Base-by-base conservation (phyloP, 2,888 invertebrate species). In the Trissolcus japonicus region DNA sequence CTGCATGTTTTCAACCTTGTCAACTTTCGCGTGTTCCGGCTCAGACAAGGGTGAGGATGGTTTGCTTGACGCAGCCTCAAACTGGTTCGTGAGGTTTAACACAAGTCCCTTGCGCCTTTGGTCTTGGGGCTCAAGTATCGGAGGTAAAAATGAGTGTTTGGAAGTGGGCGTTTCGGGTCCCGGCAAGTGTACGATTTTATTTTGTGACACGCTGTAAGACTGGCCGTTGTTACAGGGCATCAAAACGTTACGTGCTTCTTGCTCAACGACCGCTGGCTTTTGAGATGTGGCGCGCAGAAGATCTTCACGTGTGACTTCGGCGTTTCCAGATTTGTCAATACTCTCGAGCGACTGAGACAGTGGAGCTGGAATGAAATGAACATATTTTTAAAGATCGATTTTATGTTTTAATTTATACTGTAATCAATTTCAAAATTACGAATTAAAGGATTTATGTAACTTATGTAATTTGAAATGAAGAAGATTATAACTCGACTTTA, bases 201-300 rank as follows among this genome's bases (percentile, higher is more conserved):
- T 96, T 83, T 96, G 96, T 54, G 96, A 96, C 29, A 96, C 96
- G 88, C 96, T 96, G 89, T 96, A 96, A 81, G 94, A 94, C 83
- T 94, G 93, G 43, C 96, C 96, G 88, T 95, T 95, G 83, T 94
- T 94, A 87, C 95, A 96, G 1, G 96, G 95, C 92, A 96, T 94
- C 79, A 96, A 91, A 87, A 95, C 94, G 88, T 95, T 95, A 54
- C 94, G 91, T n/a, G 94, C 92, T 85, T 92, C 92, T 78, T 92
- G 91, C 77, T 91, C 91, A 56, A 83, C 83, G n/a, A 79, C 78
- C 84, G 79, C 89, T 84, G 79, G 90, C 87, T 86, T 91, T 81
- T 77, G 90, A 86, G 83, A 84, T n/a, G 83, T 82, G 13, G 82
- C 81, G n/a, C 86, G 86, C 9, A 87, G 80, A 14, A 88, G 82